Evolutionary conservation across 2,888 invertebrate species (phyloP).

Genomic region (Hirtodrosophila duncani): DNA sequence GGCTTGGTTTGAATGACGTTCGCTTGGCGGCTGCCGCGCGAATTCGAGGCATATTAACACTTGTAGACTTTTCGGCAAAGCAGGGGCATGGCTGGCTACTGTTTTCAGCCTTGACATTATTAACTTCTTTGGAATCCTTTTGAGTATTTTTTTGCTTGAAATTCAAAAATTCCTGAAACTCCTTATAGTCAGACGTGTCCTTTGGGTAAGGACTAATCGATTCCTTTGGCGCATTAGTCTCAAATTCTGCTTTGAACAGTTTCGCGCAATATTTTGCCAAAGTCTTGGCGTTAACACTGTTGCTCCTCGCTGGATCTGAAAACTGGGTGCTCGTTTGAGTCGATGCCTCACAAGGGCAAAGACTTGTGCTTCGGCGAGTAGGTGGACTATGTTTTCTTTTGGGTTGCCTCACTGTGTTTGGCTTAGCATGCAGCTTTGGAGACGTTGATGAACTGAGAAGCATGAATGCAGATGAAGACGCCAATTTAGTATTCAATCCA

Average conservation of each 20-base stretch:
- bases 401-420: background rate
- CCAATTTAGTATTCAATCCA: too few relatives aligned
- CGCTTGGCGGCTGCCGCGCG: too few relatives aligned
- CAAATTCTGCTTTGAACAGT: background rate
- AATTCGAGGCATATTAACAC: too few relatives aligned
- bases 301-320: too few relatives aligned
- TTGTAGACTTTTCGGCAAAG: constrained; percentile 23
- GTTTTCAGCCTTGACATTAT: constrained; percentile 10
- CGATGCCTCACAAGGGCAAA: constrained; percentile 2
- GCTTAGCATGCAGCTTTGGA: too few relatives aligned
- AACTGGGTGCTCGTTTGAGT: constrained; percentile 13
- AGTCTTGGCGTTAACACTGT: background rate
- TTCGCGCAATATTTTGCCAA: background rate
- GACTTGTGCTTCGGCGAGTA: background rate
- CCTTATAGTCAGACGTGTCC: constrained; percentile 3
- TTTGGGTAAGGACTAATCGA: background rate
- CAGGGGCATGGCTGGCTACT: constrained; percentile 2
- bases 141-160: too few relatives aligned
- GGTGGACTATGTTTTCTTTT: background rate
- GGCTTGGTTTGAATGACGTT: background rate
- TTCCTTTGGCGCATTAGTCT: too few relatives aligned
- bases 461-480: too few relatives aligned
- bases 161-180: too few relatives aligned
- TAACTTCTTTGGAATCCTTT: too few relatives aligned
- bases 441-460: too few relatives aligned